These are phyloP conservation scores for Cosmia trapezina DNA, from an alignment of 2,888 invertebrate species.

Conservation along the genomic window DNA sequence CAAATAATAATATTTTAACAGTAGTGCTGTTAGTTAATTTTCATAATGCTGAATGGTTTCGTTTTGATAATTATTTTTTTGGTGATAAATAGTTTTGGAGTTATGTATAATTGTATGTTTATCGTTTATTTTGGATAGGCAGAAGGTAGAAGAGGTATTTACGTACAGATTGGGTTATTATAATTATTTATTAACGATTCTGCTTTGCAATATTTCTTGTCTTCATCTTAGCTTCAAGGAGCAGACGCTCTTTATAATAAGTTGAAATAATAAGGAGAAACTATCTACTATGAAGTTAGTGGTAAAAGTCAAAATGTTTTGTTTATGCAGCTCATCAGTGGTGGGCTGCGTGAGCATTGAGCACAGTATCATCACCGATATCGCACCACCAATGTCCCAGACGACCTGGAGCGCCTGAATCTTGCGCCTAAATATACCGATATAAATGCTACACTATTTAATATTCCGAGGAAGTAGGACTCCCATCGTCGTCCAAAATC, in stretches of 20 bases:
- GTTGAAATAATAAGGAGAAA: too few relatives aligned
- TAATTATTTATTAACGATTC: too few relatives aligned
- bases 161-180: neutral
- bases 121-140: neutral
- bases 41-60: constrained; percentile 39
- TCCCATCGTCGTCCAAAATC: constrained; percentile 7
- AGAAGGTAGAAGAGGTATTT: too few relatives aligned
- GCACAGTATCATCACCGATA: too few relatives aligned
- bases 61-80: constrained; percentile 20
- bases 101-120: too few relatives aligned
- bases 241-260: neutral
- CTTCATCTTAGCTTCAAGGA: neutral
- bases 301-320: too few relatives aligned
- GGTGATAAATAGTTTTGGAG: neutral
- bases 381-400: neutral
- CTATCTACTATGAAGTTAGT: too few relatives aligned
- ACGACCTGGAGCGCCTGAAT: neutral
- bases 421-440: neutral
- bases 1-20: constrained; percentile 65
- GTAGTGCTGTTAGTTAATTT: constrained; percentile 52
- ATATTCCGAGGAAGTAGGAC: constrained; percentile 10
- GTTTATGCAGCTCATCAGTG: too few relatives aligned
- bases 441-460: constrained; percentile 3
- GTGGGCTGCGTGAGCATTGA: too few relatives aligned
- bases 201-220: neutral